These are phyloP conservation scores for Corynorhinus townsendii DNA, from an alignment of 2,113 vertebrate species.

Conservation along the genomic window DNA sequence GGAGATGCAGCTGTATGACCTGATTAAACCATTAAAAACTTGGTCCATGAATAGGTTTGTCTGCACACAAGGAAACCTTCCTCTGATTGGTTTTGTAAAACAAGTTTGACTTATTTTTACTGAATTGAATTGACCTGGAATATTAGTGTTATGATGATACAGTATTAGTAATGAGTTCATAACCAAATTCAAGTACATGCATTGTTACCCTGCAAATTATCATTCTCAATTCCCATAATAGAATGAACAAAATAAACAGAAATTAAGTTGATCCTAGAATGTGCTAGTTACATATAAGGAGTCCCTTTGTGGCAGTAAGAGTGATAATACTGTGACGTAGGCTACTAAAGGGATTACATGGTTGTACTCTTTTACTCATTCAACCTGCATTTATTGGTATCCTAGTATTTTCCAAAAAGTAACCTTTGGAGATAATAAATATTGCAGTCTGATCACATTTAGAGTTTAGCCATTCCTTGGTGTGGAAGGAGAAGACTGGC, in stretches of 20 bases:
- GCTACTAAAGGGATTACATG: not conserved
- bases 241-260: not conserved
- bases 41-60: not conserved
- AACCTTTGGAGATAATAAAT: not conserved
- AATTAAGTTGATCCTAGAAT: not conserved
- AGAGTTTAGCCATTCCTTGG: not conserved
- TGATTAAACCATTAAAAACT: not conserved
- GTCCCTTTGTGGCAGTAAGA: not conserved
- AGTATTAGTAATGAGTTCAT: not conserved
- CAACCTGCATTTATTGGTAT: not conserved
- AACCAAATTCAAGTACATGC: not conserved
- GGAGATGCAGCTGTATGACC: not conserved
- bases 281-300: not conserved
- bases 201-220: not conserved
- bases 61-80: not conserved
- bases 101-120: not conserved
- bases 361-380: not conserved
- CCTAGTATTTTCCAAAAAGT: slow-evolving; percentile 6
- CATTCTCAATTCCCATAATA: not conserved
- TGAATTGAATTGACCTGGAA: not conserved
- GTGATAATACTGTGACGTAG: not conserved
- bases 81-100: not conserved
- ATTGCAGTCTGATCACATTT: not conserved
- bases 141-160: not conserved
- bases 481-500: not conserved